Conservation (phyloP, 2,888 invertebrate species). For the Isoperla grammatica region DNA sequence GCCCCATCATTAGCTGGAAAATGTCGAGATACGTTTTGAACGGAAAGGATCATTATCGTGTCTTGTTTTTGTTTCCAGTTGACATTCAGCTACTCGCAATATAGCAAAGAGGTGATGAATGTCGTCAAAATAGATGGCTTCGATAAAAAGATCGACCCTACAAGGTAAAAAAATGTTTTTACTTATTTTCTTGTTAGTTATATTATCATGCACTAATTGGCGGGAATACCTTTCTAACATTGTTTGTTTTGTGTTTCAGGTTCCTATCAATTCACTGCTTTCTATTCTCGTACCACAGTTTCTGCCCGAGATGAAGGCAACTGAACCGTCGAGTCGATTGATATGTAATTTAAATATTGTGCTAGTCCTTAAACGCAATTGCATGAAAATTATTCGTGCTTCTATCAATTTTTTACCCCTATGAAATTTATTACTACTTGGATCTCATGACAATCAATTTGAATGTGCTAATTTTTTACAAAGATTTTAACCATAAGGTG, state of each 20-base stretch:
- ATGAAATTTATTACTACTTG: neutral
- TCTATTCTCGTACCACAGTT: constrained; percentile 77
- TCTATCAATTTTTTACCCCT: neutral
- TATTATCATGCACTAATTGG: constrained; percentile 28
- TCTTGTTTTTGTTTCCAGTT: constrained; percentile 52
- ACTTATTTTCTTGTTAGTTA: constrained; percentile 25
- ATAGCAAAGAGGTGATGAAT: constrained; percentile 73
- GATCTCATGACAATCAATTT: neutral
- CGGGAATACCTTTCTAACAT: constrained; percentile 1
- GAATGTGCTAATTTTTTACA: neutral
- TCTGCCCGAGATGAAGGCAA: constrained; percentile 57
- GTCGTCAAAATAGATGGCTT: constrained; percentile 82
- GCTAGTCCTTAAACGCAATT: constrained; percentile 9
- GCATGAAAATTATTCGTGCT: neutral
- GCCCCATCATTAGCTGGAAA: neutral
- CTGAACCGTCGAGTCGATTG: neutral
- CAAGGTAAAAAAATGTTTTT: constrained; percentile 53
- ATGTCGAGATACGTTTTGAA: constrained; percentile 5
- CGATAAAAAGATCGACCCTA: constrained; percentile 71
- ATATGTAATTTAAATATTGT: neutral
- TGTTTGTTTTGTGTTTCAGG: constrained; percentile 52
- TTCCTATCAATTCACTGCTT: constrained; percentile 87
- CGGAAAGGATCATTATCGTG: neutral
- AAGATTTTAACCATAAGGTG: too few species aligned
- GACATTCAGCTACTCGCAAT: constrained; percentile 78